A percentile compares a stretch with the other conserved stretches of the same genome.
These are phyloP conservation scores for Tenebrosternarchus preto DNA, from an alignment of 2,113 vertebrate genomes.

Conservation along the genomic window DNA sequence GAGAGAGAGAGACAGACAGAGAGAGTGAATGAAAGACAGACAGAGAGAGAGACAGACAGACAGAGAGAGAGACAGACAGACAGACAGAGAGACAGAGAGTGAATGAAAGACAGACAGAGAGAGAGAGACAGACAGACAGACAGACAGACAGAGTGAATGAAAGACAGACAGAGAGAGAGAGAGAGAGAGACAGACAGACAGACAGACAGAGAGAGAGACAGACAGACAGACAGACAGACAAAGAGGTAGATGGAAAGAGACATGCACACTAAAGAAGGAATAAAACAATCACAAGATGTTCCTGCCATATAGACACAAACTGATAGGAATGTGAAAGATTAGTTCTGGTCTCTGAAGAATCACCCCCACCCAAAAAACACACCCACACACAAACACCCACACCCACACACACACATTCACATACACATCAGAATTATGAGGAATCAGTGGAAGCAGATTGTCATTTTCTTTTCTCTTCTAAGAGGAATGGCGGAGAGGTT, in stretches of 20 bases:
- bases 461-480: slow-evolving; percentile 70
- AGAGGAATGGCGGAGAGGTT: slow-evolving; percentile 71
- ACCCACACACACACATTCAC: slow-evolving; percentile 33
- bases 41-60: slow-evolving; percentile 67
- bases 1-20: slow-evolving; percentile 94
- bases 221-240: background rate
- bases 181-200: slow-evolving; percentile 53
- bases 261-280: slow-evolving; percentile 48
- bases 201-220: slow-evolving; percentile 16
- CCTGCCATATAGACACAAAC: slow-evolving; percentile 73
- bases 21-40: slow-evolving; percentile 72
- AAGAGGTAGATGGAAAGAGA: background rate
- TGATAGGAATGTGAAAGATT: slow-evolving; percentile 64
- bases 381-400: slow-evolving; percentile 16
- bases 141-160: slow-evolving; percentile 29
- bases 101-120: too few species aligned
- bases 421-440: slow-evolving; percentile 66
- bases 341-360: slow-evolving; percentile 48
- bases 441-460: slow-evolving; percentile 78
- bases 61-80: slow-evolving; percentile 77
- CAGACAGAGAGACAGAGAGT: slow-evolving; percentile 82
- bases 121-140: slow-evolving; percentile 57
- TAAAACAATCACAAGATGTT: slow-evolving; percentile 69
- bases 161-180: slow-evolving; percentile 19
- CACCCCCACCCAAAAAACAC: background rate